Conservation (phyloP, 2,888 invertebrate genomes). For the Acanthopleura granulata region DNA sequence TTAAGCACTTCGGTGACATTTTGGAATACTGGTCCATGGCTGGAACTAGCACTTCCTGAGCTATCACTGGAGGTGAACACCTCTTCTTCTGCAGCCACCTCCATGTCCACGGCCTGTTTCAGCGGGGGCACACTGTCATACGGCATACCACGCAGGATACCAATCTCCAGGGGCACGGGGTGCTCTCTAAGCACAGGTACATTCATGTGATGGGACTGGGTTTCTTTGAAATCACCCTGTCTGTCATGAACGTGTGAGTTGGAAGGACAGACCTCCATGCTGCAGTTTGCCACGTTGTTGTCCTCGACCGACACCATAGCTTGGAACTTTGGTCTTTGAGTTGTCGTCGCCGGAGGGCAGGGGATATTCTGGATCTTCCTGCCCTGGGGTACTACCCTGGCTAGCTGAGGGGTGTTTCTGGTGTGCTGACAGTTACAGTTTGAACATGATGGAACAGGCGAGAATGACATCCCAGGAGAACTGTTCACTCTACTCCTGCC, state of each 20-base stretch:
- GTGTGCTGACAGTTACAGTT: too few relatives aligned
- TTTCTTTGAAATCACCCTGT: neutral
- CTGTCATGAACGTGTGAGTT: neutral
- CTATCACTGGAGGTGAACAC: constrained; percentile 11
- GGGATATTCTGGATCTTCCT: too few relatives aligned
- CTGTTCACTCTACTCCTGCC: too few relatives aligned
- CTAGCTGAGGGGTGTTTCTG: too few relatives aligned
- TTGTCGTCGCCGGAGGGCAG: neutral
- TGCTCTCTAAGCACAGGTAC: constrained; percentile 26
- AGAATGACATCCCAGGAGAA: too few relatives aligned
- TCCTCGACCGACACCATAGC: neutral
- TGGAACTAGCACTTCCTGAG: constrained; percentile 3
- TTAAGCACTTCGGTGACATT: neutral
- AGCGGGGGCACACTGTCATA: constrained; percentile 24
- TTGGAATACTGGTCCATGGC: neutral
- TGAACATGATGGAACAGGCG: too few relatives aligned
- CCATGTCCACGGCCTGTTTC: constrained; percentile 26
- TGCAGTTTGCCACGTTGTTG: constrained; percentile 8
- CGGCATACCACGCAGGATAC: constrained; percentile 37
- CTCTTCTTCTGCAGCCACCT: constrained; percentile 25
- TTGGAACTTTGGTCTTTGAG: neutral
- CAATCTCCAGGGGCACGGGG: constrained; percentile 33
- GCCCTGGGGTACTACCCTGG: too few relatives aligned
- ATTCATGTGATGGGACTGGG: neutral
- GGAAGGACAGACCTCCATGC: neutral